These are phyloP conservation scores for Syngnathus acus DNA, from an alignment of 2,797 vertebrate species.

Conservation along the genomic window DNA sequence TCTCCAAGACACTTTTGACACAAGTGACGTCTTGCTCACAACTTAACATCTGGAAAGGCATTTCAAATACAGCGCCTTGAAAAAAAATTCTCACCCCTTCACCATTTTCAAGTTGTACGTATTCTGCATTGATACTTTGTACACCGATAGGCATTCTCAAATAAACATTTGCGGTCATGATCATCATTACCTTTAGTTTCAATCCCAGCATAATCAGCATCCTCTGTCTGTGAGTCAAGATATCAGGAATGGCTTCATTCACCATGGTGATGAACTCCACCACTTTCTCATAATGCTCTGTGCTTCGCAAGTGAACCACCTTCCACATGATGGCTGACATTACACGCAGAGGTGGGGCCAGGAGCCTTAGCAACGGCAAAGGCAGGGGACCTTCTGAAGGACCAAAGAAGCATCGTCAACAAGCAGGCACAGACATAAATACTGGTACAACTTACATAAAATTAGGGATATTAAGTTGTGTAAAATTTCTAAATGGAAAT, in stretches of 20 bases:
- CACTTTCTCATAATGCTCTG: slow-evolving; percentile 49
- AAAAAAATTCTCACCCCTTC: not conserved
- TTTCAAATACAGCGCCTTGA: not conserved
- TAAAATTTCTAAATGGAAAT: not conserved
- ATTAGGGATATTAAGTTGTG: not conserved
- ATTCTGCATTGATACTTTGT: too few relatives aligned
- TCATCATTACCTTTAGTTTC: slow-evolving; percentile 42
- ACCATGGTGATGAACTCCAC: slow-evolving; percentile 56
- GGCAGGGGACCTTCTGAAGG: slow-evolving; percentile 11
- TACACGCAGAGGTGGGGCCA: slow-evolving; percentile 50
- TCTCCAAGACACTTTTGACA: not conserved
- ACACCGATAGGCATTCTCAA: too few relatives aligned
- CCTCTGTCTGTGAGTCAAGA: slow-evolving; percentile 38
- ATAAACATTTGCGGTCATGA: not conserved
- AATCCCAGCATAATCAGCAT: slow-evolving; percentile 50
- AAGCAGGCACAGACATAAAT: not conserved
- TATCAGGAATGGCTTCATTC: slow-evolving; percentile 47
- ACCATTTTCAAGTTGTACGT: too few relatives aligned
- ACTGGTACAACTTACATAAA: not conserved
- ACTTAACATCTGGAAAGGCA: slow-evolving; percentile 2
- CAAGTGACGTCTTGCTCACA: not conserved
- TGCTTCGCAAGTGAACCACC: slow-evolving; percentile 34
- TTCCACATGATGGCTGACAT: slow-evolving; percentile 57
- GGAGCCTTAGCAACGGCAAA: slow-evolving; percentile 40
- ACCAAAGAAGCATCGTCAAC: not conserved